Evolutionary conservation across 2,888 invertebrate genomes (phyloP).

Genomic region (Eupithecia centaureata): DNA sequence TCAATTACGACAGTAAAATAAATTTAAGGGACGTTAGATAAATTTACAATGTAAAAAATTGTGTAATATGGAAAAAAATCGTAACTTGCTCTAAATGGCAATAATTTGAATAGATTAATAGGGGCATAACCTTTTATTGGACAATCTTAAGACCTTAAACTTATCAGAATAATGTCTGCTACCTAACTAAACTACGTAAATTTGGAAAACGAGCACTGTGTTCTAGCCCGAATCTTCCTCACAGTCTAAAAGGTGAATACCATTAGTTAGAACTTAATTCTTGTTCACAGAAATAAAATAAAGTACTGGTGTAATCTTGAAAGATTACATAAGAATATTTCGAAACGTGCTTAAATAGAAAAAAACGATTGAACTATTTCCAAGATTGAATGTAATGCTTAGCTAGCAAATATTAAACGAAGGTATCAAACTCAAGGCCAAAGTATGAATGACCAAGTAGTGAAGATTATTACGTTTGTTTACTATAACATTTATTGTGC

Average conservation of each 20-base stretch:
- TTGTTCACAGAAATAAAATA: neutral
- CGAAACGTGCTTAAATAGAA: neutral
- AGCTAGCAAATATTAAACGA: neutral
- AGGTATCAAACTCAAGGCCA: neutral
- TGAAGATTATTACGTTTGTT: constrained; percentile 16
- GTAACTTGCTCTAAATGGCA: neutral
- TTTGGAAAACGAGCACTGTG: neutral
- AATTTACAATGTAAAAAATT: neutral
- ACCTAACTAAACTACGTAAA: no score
- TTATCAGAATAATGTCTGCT: no score
- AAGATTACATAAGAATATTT: neutral
- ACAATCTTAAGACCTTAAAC: neutral
- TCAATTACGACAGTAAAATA: neutral
- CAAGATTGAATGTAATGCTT: neutral
- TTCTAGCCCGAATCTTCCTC: neutral
- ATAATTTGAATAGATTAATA: neutral
- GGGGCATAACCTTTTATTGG: no score
- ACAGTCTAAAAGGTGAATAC: neutral
- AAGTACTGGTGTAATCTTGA: no score
- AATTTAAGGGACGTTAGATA: neutral
- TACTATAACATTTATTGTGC: constrained; percentile 9
- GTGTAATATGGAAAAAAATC: neutral
- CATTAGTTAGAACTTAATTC: neutral
- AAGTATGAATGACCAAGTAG: neutral
- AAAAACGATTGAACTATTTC: neutral